Evolutionary conservation across 2,888 invertebrate species (phyloP), one percentile per base, ranked within the genome.

Genomic region (Chironomus tentans): DNA sequence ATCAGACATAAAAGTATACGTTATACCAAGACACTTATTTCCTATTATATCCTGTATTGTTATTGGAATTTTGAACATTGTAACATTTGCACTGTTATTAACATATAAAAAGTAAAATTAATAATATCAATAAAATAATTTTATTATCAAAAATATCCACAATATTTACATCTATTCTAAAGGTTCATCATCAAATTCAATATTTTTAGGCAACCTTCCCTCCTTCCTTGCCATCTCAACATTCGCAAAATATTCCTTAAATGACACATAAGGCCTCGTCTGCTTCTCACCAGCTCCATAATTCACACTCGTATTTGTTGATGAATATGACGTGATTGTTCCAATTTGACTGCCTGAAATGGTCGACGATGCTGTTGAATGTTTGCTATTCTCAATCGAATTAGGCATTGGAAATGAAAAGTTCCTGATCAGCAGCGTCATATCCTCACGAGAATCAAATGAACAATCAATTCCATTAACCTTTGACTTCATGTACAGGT

Each of bases 241-340:
- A 80, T 91, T 91, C 77, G 87, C 86, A 79, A 90, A 93, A 84
- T 91, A 96, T 80, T 90, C 91, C 0, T 90, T 86, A 82, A 96
- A 96, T 82, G 94, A 92, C 0, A 96, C 94, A 81, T 96, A 95
- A 0, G 93, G 88, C 75, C 88, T 88, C 2, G 95, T 91, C 80
- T 87, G 88, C 22, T 89, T 87, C 80, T 92, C 89, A 78, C 87
- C 88, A 80, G 28, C 18, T 18, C 92, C 90, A 56, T 82, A 76
- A 4, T 76, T 83, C 83, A 70, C 81, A 80, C 81, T 78, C 68
- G 82, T 82, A 69, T 83, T 83, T 6, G 79, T 78, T 4, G 46
- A 62, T 70, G 76, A 3, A 83, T 85, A 47, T 82, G 83, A 48
- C 82, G 84, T 1, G 82, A 47, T 74, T 68, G 74, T 74, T 10